A percentile compares a stretch with the other conserved stretches of the same genome.
phyloP scores from a whole-genome alignment of 2,797 vertebrate species.

The Ptychadena robeensis region DNA sequence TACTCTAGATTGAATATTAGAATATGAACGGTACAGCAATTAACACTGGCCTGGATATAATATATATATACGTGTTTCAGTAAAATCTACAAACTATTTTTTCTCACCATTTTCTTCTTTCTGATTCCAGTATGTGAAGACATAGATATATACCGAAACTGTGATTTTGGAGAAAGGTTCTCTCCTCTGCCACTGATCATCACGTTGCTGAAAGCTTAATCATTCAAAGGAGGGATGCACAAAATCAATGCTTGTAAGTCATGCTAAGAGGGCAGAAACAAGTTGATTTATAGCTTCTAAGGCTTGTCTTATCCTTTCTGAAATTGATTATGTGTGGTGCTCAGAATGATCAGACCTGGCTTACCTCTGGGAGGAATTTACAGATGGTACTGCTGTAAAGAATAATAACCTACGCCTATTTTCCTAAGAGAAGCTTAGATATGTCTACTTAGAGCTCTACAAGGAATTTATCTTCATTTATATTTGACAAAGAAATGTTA shows the following conservation, averaged over 20 bases:
- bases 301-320: constrained; percentile 12
- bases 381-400: not conserved
- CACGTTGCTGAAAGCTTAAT: constrained; percentile 5
- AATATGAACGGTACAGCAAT: not conserved
- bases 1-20: not conserved
- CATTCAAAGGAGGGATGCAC: constrained; percentile 13
- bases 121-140: not conserved
- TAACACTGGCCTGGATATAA: not conserved
- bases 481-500: too few relatives aligned
- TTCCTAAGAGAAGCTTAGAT: not conserved
- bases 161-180: constrained; percentile 1
- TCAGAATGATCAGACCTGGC: constrained; percentile 24
- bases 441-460: not conserved
- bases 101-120: not conserved
- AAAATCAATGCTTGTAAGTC: constrained; percentile 45
- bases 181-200: not conserved
- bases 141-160: not conserved
- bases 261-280: constrained; percentile 24
- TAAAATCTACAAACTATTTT: not conserved
- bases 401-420: not conserved
- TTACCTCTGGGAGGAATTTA: constrained; percentile 19
- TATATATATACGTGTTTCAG: too few relatives aligned
- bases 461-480: too few relatives aligned
- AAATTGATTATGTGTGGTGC: constrained; percentile 35
- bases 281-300: constrained; percentile 31